phyloP scores from a whole-genome alignment of 1,140 invertebrate genomes.

The Berghia stephanieae region DNA sequence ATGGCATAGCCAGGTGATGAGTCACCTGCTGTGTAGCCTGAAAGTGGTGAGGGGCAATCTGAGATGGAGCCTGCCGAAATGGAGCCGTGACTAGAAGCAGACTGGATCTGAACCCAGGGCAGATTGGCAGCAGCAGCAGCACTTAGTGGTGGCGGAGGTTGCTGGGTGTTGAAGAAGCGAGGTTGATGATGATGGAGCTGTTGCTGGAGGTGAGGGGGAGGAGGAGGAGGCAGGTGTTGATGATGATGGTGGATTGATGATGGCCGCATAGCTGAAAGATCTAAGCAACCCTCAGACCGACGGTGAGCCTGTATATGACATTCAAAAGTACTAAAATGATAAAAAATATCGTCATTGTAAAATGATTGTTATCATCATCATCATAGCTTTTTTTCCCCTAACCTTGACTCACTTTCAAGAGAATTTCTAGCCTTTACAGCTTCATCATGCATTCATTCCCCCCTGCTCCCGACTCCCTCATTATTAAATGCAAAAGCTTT shows the following conservation, averaged over 20 bases:
- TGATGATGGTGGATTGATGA: constrained; percentile 38
- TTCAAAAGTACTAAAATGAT: neutral
- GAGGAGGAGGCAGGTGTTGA: constrained; percentile 45
- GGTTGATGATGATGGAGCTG: no score
- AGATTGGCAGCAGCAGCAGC: no score
- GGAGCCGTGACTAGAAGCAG: constrained; percentile 24
- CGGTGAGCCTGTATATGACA: constrained; percentile 40
- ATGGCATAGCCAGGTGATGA: no score
- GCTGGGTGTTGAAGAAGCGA: no score
- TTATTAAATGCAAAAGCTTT: neutral
- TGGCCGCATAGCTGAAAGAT: constrained; percentile 44
- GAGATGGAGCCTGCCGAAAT: neutral
- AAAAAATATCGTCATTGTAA: neutral
- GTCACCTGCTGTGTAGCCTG: no score
- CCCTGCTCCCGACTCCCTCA: neutral
- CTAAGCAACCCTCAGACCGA: constrained; percentile 57
- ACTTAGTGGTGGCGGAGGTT: no score
- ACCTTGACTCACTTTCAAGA: neutral
- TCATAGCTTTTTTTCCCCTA: neutral
- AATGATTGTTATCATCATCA: neutral
- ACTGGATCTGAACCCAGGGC: constrained; percentile 40
- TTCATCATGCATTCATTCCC: neutral
- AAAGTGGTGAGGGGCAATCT: no score
- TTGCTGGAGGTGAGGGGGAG: no score
- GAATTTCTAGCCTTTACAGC: neutral